These are phyloP conservation scores for Pseudonaja textilis DNA, from an alignment of 2,113 vertebrate genomes.

Conservation along the genomic window DNA sequence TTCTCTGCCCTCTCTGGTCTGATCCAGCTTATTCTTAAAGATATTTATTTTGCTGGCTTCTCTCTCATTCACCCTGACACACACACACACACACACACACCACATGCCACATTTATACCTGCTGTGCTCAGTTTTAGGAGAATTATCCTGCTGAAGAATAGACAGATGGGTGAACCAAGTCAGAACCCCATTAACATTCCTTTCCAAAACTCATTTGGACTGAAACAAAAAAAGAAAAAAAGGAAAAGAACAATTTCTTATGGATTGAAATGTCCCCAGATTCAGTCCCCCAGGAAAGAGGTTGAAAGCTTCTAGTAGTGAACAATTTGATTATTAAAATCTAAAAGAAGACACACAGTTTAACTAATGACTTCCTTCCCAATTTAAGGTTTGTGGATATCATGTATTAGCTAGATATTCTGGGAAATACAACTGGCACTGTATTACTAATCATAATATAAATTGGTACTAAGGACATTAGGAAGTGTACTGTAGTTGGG, in stretches of 20 bases:
- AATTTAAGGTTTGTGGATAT: background rate
- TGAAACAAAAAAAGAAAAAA: background rate
- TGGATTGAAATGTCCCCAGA: background rate
- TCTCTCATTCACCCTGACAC: background rate
- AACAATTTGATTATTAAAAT: background rate
- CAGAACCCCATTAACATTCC: background rate
- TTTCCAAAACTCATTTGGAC: background rate
- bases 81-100: no score
- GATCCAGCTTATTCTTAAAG: background rate
- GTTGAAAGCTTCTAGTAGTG: background rate
- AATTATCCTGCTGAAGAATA: background rate
- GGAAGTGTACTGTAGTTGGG: background rate
- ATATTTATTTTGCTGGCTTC: background rate
- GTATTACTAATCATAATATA: background rate
- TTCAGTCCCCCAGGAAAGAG: background rate
- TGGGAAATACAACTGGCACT: background rate
- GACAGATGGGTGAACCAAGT: background rate
- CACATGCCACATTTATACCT: background rate
- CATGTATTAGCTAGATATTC: background rate
- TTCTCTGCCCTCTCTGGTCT: background rate
- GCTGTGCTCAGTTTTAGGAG: background rate
- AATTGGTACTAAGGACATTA: background rate
- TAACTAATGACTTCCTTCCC: background rate
- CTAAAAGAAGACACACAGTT: background rate
- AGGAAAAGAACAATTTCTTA: background rate